Base-by-base conservation (phyloP, 1,140 invertebrate species). In the Lithobius niger region DNA sequence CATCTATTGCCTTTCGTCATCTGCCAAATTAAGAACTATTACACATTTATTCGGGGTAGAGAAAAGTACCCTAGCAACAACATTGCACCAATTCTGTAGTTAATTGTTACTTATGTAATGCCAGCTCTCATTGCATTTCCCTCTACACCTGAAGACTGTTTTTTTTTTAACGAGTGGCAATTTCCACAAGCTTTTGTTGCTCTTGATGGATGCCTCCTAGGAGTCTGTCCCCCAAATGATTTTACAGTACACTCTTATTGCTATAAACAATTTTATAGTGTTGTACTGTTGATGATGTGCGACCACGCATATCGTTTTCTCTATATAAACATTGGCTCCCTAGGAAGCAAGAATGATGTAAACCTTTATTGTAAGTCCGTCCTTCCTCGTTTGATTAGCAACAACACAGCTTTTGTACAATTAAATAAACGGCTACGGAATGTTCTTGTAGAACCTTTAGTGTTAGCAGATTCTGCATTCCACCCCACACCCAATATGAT, bases 401-500 rank as follows among this genome's bases (percentile, higher is more conserved):
- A 36, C n/a, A 36, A 36, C 31, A 36, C 6, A 10, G 6, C n/a
- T 6, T 36, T 36, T 36, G 31, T n/a, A 36, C 6, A 36, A 36
- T 36, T 36, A 10, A 36, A 36, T 36, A 36, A 10, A 10, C 31
- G 10, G 10, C 31, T 10, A 36, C 10, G 31, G 31, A 36, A 36
- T 36, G n/a, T 10, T 10, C 10, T 10, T 36, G n/a, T n/a, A 10
- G 10, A n/a, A n/a, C 31, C 22, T 18, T 19, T 48, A 13, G 6
- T 48, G 13, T 48, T 48, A 24, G 45, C 10, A 6, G 45, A 48
- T 19, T 48, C 45, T 6, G 45, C 45, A 19, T 48, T 48, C 45
- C 45, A 10, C 19, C 22, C 19, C 13, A 6, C 6, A 24, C 6
- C 6, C 6, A 19, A 48, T 19, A 13, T 48, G 22, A 48, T 48